A percentile compares a stretch with the other conserved stretches of the same genome.
These are phyloP conservation scores for Nylanderia fulva DNA, from an alignment of 1,140 invertebrate genomes.

Conservation along the genomic window DNA sequence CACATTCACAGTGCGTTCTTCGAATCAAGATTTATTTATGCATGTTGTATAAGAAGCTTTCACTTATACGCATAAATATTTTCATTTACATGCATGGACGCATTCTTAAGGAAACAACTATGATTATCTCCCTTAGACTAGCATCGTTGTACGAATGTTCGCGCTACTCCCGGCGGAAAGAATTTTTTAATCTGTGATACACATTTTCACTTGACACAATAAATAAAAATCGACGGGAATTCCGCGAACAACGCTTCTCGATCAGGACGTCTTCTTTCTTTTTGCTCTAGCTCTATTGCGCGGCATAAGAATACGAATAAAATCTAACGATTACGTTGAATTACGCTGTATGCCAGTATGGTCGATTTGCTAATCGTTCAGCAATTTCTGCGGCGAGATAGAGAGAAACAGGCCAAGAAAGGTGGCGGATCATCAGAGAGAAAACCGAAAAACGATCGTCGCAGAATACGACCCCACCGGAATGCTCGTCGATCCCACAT, in stretches of 20 bases:
- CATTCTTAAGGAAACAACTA: neutral
- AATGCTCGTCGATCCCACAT: conserved; percentile 17
- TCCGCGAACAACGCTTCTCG: neutral
- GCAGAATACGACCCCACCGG: conserved; percentile 12
- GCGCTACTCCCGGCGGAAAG: conserved; percentile 6
- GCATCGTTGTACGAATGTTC: neutral
- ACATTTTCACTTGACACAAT: neutral
- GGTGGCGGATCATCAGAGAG: conserved; percentile 49
- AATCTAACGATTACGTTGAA: neutral
- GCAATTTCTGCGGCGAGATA: neutral
- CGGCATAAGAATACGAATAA: neutral
- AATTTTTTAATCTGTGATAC: neutral
- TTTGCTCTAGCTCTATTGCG: neutral
- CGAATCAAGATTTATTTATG: neutral
- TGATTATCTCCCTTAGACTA: conserved; percentile 1
- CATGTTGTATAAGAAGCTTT: neutral
- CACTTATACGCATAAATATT: neutral
- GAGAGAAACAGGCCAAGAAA: neutral
- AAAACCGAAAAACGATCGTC: conserved; percentile 40
- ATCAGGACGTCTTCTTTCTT: neutral
- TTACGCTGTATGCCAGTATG: conserved; percentile 13
- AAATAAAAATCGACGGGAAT: neutral
- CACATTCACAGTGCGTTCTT: neutral
- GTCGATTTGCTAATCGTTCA: conserved; percentile 10
- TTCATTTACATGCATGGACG: neutral